Evolutionary conservation across 2,888 invertebrate genomes (phyloP), one percentile per base, ranked within the genome.

Genomic region (Cheilosia urbana): DNA sequence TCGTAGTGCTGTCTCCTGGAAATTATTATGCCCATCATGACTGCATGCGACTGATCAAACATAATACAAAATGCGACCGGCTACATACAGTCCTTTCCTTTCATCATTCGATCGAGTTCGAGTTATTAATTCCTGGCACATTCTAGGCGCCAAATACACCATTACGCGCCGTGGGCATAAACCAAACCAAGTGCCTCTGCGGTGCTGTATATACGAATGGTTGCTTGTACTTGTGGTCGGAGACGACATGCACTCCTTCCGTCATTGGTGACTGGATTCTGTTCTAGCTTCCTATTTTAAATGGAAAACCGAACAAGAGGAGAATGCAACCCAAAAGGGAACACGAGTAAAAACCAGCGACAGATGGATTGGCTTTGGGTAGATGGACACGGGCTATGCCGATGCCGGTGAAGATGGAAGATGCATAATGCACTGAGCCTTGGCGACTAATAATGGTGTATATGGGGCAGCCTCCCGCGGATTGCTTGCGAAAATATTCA

Each of bases 241-340:
- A 47, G 80, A 71, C 85, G 72, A 81, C 85, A 62, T 81, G 85
- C 85, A 81, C 85, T 87, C 81, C 81, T 87, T 87, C 85, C 85
- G 85, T 87, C 85, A 87, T 85, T 87, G 85, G 85, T 87, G 85
- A 87, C 85, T 87, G 57, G 81, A 81, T 87, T 87, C 85, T 87
- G 65, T 57, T 87, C 85, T 77, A 81, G 85, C 85, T 87, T 87
- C 85, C 85, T 87, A 81, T 81, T 81, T 63, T 71, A 60, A 85
- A 75, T 78, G 73, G 63, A 51, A 62, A 78, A 62, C 66, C 55
- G 17, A 45, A 19, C 40, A 63, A 47, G 55, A 63, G 45, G 57
- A 72, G 40, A 30, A 47, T 40, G 34, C 11, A 34, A 34, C 34
- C 9, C 17, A 34, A 42, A 72, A 53, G 47, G 42, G 68, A 58